A percentile compares a stretch with the other conserved stretches of the same genome.
Conservation (phyloP, 2,888 invertebrate species). For the Sipha maydis region DNA sequence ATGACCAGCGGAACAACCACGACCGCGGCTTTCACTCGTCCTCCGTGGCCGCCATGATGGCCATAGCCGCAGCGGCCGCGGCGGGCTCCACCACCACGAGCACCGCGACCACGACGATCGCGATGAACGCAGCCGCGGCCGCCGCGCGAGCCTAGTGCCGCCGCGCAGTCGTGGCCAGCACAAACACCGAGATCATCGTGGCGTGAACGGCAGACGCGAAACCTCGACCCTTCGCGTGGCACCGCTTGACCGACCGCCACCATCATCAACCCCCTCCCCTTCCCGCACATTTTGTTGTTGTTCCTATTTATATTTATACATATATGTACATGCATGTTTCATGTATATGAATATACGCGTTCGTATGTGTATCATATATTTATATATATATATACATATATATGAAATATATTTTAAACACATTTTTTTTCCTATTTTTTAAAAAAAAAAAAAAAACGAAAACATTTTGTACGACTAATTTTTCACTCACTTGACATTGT, state of each 20-base stretch:
- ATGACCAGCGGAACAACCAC: not conserved
- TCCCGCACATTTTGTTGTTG: slow-evolving; percentile 25
- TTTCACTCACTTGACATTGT: slow-evolving; percentile 55
- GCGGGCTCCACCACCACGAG: not conserved
- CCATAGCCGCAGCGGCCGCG: not conserved
- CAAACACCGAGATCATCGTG: too few species aligned
- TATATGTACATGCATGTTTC: not conserved
- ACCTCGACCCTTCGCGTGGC: not conserved
- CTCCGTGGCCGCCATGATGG: too few species aligned
- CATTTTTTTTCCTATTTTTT: slow-evolving; percentile 44
- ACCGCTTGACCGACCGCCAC: not conserved
- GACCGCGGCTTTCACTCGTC: not conserved
- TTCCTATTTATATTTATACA: slow-evolving; percentile 52
- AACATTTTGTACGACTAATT: slow-evolving; percentile 51
- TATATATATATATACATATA: not conserved
- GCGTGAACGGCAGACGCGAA: too few species aligned
- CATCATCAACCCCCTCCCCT: not conserved
- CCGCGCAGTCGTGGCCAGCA: too few species aligned
- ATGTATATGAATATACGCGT: not conserved
- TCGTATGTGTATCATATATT: not conserved
- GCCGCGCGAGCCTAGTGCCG: not conserved
- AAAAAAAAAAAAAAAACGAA: slow-evolving; percentile 9
- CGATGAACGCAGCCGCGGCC: not conserved
- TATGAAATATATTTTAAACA: not conserved
- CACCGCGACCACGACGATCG: not conserved